Base-by-base conservation (phyloP, 2,797 vertebrate genomes). In the Phaenicophaeus curvirostris region DNA sequence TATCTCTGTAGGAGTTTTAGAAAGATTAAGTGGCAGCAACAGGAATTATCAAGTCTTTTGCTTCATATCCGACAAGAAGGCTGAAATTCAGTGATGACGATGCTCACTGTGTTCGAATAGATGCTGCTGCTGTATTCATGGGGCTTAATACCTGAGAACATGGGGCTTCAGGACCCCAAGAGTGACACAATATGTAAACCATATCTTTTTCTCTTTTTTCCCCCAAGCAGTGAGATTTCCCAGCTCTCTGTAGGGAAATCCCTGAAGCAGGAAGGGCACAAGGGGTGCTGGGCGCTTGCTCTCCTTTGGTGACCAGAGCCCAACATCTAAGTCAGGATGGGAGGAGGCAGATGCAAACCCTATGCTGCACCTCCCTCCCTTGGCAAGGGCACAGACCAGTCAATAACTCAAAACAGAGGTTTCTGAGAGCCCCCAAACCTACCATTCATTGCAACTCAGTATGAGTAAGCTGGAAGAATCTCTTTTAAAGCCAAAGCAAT, bases 21-120 rank as follows among this genome's bases (percentile, higher is more conserved):
- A 42, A 57, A 72, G 72, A 72, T 72, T 74, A 68, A 71, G 21
- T 14, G 35, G 59, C 75, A 91, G 85, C 41, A 85, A 61, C 41
- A 89, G 46, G 85, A 89, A 85, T 83, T 54, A 48, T 2, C 50
- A 19, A 44, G 65, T 21, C 75, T 74, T 82, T 71, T 69, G 67
- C 68, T 78, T 82, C 58, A 33, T 16, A 63, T n/a, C n/a, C 37
- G 59, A 28, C 31, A 87, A 74, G 0, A 61, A 55, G 24, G n/a
- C 9, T 46, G 58, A 21, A 65, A 68, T 0, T 18, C 35, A 66
- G 85, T 1, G 5, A 39, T 14, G 42, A 42, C 0, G 2, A 16
- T 3, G 48, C 46, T 63, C 1, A 1, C 63, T 41, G 58, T 1
- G 1, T 50, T 68, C 73, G 0, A 0, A 8, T 5, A 14, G n/a